Conservation (phyloP, 2,113 vertebrate species). For the Saguinus midas region DNA sequence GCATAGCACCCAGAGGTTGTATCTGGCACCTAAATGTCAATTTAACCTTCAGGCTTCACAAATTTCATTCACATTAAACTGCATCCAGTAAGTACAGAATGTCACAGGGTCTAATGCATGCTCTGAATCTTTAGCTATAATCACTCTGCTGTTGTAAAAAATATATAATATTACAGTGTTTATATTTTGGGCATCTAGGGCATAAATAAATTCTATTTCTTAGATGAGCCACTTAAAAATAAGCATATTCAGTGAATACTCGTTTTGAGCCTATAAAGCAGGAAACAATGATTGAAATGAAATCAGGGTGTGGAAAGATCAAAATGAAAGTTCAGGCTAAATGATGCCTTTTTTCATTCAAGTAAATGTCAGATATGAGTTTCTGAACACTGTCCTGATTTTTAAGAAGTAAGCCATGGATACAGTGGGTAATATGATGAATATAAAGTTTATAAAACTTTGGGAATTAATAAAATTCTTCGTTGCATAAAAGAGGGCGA, state of each 20-base stretch:
- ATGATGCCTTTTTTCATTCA: constrained; percentile 63
- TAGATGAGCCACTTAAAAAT: constrained; percentile 49
- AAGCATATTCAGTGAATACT: background rate
- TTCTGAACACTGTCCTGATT: constrained; percentile 55
- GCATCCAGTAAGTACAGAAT: constrained; percentile 33
- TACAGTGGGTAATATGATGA: constrained; percentile 29
- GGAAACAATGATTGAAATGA: background rate
- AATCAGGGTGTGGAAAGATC: constrained; percentile 58
- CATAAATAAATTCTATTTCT: constrained; percentile 56
- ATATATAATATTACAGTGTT: constrained; percentile 23
- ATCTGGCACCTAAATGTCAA: constrained; percentile 32
- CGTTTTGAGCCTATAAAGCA: constrained; percentile 2
- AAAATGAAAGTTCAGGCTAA: constrained; percentile 66
- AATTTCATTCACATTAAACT: constrained; percentile 54
- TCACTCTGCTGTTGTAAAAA: background rate
- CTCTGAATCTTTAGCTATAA: constrained; percentile 32
- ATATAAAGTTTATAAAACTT: constrained; percentile 57
- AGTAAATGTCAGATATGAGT: constrained; percentile 76
- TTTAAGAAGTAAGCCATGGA: constrained; percentile 40
- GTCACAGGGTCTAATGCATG: constrained; percentile 27
- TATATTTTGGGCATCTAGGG: background rate
- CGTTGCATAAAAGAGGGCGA: constrained; percentile 32
- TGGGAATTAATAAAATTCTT: constrained; percentile 54
- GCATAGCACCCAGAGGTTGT: background rate
- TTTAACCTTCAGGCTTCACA: constrained; percentile 57